These are phyloP conservation scores for Lottia gigantea DNA, from an alignment of 2,888 invertebrate genomes.

Conservation along the genomic window DNA sequence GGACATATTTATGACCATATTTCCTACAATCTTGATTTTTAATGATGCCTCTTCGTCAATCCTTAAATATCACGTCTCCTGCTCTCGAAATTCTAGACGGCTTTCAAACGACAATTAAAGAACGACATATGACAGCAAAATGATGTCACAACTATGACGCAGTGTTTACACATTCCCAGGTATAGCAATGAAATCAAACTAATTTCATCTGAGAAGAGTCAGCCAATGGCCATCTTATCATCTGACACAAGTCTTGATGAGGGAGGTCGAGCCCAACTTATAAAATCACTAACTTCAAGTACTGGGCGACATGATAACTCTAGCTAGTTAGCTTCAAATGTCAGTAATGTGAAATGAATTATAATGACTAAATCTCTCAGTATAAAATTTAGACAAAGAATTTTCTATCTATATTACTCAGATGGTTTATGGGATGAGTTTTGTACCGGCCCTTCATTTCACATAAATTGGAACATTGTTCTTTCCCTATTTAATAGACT, in stretches of 20 bases:
- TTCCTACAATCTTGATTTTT: not conserved
- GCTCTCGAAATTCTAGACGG: not conserved
- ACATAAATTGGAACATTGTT: too few relatives aligned
- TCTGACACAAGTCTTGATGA: not conserved
- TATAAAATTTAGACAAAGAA: too few relatives aligned
- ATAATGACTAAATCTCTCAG: too few relatives aligned
- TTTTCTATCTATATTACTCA: too few relatives aligned
- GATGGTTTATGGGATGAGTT: too few relatives aligned
- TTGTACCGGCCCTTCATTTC: too few relatives aligned
- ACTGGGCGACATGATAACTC: too few relatives aligned
- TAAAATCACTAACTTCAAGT: not conserved
- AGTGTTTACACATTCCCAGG: not conserved
- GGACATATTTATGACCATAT: slow-evolving; percentile 4
- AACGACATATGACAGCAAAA: slow-evolving; percentile 3
- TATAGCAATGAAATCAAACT: not conserved
- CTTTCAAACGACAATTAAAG: slow-evolving; percentile 10
- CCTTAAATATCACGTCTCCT: not conserved
- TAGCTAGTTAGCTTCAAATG: too few relatives aligned
- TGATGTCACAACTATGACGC: not conserved
- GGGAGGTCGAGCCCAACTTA: not conserved
- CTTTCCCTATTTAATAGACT: too few relatives aligned
- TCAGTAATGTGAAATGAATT: too few relatives aligned
- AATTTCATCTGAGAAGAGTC: not conserved
- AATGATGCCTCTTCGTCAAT: not conserved
- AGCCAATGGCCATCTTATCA: slow-evolving; percentile 2